Percentiles rank a stretch among this genome's conserved stretches.
Evolutionary conservation across 2,888 invertebrate species (phyloP).

Genomic region (Parasteatoda lunata): DNA sequence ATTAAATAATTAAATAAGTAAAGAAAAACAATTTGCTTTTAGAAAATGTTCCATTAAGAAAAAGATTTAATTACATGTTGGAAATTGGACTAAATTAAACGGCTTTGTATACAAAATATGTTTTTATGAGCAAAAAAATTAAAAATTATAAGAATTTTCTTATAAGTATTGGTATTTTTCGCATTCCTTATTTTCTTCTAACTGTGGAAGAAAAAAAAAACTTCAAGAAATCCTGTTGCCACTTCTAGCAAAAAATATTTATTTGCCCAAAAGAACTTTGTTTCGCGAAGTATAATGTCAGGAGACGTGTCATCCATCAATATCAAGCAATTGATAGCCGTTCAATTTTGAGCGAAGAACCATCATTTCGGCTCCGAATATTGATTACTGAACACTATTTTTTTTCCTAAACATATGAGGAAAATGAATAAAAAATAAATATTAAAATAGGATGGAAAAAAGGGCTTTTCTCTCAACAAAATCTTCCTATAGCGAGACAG

Average conservation of each 20-base stretch:
- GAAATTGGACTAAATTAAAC: too few relatives aligned
- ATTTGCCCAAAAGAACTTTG: background rate
- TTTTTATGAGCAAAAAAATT: too few relatives aligned
- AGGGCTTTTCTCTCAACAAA: slow-evolving; percentile 25
- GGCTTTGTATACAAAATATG: too few relatives aligned
- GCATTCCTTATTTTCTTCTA: too few relatives aligned
- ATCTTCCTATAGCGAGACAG: slow-evolving; percentile 32
- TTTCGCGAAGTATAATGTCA: slow-evolving; percentile 5
- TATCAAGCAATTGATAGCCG: slow-evolving; percentile 36
- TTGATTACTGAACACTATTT: slow-evolving; percentile 35
- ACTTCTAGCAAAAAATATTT: background rate
- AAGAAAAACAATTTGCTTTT: too few relatives aligned
- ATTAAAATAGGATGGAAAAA: slow-evolving; percentile 13
- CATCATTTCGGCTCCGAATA: slow-evolving; percentile 37
- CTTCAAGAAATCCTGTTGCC: background rate
- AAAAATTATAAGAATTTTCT: too few relatives aligned
- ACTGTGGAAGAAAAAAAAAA: background rate
- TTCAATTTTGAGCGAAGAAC: slow-evolving; percentile 17
- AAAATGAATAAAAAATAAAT: slow-evolving; percentile 31
- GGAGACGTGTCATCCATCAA: slow-evolving; percentile 30
- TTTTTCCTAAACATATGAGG: slow-evolving; percentile 16
- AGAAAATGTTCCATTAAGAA: too few relatives aligned
- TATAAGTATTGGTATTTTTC: too few relatives aligned
- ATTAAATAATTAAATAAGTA: too few relatives aligned
- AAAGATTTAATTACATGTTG: too few relatives aligned